Conservation (phyloP, 2,888 invertebrate species). For the Thereva nobilitata region DNA sequence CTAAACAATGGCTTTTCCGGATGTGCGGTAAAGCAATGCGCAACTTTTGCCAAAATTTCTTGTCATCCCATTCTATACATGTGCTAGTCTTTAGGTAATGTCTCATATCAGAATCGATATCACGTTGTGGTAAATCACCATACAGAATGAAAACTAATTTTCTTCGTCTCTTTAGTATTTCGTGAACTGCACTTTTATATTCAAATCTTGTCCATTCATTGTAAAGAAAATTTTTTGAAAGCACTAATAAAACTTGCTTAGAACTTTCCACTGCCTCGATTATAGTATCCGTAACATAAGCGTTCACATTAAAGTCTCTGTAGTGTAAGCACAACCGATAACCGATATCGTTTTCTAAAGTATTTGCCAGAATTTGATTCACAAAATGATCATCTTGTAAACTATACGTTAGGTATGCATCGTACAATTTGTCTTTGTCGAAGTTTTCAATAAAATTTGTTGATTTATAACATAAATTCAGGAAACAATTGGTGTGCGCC, state of each 20-base stretch:
- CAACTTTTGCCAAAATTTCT: conserved; percentile 95
- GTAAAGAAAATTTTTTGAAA: conserved; percentile 91
- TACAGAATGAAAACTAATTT: conserved; percentile 88
- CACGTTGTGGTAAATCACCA: conserved; percentile 85
- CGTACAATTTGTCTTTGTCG: conserved; percentile 83
- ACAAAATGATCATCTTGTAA: conserved; percentile 92
- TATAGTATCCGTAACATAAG: conserved; percentile 89
- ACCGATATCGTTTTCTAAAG: conserved; percentile 80
- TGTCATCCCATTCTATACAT: conserved; percentile 91
- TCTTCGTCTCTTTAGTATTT: conserved; percentile 82
- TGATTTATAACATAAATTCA: conserved; percentile 84
- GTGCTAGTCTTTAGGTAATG: conserved; percentile 89
- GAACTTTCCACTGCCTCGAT: conserved; percentile 91
- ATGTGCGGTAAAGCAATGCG: conserved; percentile 82
- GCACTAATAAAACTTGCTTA: conserved; percentile 83
- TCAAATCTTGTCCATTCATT: conserved; percentile 96
- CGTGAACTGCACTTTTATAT: conserved; percentile 90
- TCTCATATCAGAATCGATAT: conserved; percentile 87
- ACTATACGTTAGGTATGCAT: conserved; percentile 94
- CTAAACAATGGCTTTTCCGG: conserved; percentile 50
- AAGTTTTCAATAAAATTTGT: conserved; percentile 76
- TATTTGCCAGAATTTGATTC: conserved; percentile 83
- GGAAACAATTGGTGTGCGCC: conserved; percentile 83
- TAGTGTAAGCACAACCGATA: conserved; percentile 91
- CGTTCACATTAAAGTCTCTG: conserved; percentile 85